Base-by-base conservation (phyloP, 2,113 vertebrate species). In the Chitala chitala region DNA sequence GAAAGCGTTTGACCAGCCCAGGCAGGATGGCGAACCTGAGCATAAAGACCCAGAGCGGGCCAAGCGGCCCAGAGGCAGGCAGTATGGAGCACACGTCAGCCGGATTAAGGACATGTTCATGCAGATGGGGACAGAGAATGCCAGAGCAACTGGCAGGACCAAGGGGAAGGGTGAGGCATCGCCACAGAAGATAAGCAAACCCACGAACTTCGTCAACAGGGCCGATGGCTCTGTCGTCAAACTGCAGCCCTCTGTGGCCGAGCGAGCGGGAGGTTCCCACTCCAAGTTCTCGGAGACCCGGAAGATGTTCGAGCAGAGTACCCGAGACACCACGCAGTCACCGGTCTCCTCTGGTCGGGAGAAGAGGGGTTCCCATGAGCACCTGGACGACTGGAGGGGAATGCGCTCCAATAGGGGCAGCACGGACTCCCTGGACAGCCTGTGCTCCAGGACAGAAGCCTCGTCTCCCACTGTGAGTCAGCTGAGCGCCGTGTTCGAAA, bases 61-160 rank as follows among this genome's bases (percentile, higher is more conserved):
- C 3, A 94, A 93, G 76, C 94, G 96, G 82, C 94, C 88, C 1
- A 89, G 97, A 76, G 97, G 96, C 3, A 92, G 96, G 61, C 95
- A 96, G 80, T 99, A 98, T 85, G 97, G 96, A 48, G 90, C 92
- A 55, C 98, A 99, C 22, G 97, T 99, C 90, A 98, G 95, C 82
- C 92, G 97, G 77, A 99, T 99, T 87, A 99, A 99, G 88, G 96
- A 98, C 82, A 93, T 99, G 78, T 98, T 98, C 84, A 98, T 98
- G 96, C 96, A 99, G 86, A 96, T 98, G 96, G 95, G 93, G 59
- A 90, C 95, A 68, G 95, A 98, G 69, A 88, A 69, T 48, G 40
- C 82, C 26, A 74, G 85, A 1, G 76, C 84, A 24, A 3, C 86
- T 36, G 77, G 86, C 68, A 96, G 90, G 84, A 73, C 86, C 1